Evolutionary conservation across 2,888 invertebrate species (phyloP), one percentile per base, ranked within the genome.

Genomic region (Acanthococcus lagerstroemiae): DNA sequence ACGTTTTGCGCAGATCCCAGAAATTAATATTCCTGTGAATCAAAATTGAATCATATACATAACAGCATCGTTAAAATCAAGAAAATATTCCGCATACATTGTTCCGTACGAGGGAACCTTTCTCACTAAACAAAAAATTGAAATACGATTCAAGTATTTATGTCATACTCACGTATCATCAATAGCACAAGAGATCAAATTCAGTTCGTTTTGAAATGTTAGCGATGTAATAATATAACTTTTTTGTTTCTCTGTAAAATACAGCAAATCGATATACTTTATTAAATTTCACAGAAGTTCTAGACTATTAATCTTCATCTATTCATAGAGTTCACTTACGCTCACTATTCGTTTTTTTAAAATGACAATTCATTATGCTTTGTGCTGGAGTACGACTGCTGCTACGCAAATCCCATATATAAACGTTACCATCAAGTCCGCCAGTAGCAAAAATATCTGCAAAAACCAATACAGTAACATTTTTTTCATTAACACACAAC

Each of bases 1-100:
- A 92, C 73, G 85, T 88, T 74, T 90, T 89, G 30, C 94, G 79
- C 26, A 92, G 75, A 76, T 95, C 94, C 91, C 91, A 92, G 1
- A 87, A 83, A 77, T 92, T 92, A 65, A 94, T 86, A 69, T 84
- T 78, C 0, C 82, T 79, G 7, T 30, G 17, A 37, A 60, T n/a
- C n/a, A n/a, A n/a, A n/a, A n/a, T n/a, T n/a, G n/a, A n/a, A n/a
- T n/a, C n/a, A n/a, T n/a, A n/a, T n/a, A n/a, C n/a, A n/a, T n/a
- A n/a, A n/a, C n/a, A n/a, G n/a, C n/a, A n/a, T n/a, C n/a, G n/a
- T n/a, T n/a, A n/a, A n/a, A n/a, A n/a, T n/a, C n/a, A n/a, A n/a
- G n/a, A n/a, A n/a, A n/a, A n/a, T n/a, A n/a, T n/a, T n/a, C n/a
- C n/a, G n/a, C n/a, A n/a, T n/a, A n/a, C n/a, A n/a, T n/a, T n/a